Conservation (phyloP, 1,140 invertebrate genomes). For the Dendrolimus punctatus region DNA sequence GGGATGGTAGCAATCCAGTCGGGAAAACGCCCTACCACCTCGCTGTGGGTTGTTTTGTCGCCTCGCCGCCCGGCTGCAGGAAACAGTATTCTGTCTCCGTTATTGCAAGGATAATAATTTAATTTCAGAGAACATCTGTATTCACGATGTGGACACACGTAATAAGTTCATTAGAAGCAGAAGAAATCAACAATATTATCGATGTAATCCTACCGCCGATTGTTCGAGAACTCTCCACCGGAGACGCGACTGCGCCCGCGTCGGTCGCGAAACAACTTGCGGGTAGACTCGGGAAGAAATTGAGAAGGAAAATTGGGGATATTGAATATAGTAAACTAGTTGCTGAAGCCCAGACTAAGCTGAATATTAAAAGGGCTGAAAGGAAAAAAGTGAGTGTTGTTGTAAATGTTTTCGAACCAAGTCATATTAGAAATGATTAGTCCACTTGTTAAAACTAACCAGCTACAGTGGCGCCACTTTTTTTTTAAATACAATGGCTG, state of each 20-base stretch:
- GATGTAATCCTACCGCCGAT: constrained; percentile 49
- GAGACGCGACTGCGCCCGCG: constrained; percentile 32
- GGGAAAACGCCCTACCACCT: no score
- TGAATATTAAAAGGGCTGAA: constrained; percentile 76
- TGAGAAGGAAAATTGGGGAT: constrained; percentile 52
- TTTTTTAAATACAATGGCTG: no score
- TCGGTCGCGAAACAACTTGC: constrained; percentile 39
- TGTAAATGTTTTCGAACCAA: background rate
- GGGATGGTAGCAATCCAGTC: no score
- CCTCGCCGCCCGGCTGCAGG: no score
- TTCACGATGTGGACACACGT: constrained; percentile 55
- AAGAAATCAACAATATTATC: constrained; percentile 30
- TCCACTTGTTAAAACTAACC: no score
- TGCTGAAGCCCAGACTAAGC: constrained; percentile 70
- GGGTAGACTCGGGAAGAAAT: constrained; percentile 42
- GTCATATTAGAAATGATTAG: no score
- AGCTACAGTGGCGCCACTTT: no score
- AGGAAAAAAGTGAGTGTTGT: constrained; percentile 71
- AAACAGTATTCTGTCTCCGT: no score
- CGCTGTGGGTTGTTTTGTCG: no score
- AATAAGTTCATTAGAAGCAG: constrained; percentile 32
- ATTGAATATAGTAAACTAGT: constrained; percentile 52
- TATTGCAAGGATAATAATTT: no score
- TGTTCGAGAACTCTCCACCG: constrained; percentile 54
- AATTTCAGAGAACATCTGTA: constrained; percentile 45